A percentile compares a stretch with the other conserved stretches of the same genome.
phyloP scores from a whole-genome alignment of 2,113 vertebrate species.

The Gnathonemus longibarbis region DNA sequence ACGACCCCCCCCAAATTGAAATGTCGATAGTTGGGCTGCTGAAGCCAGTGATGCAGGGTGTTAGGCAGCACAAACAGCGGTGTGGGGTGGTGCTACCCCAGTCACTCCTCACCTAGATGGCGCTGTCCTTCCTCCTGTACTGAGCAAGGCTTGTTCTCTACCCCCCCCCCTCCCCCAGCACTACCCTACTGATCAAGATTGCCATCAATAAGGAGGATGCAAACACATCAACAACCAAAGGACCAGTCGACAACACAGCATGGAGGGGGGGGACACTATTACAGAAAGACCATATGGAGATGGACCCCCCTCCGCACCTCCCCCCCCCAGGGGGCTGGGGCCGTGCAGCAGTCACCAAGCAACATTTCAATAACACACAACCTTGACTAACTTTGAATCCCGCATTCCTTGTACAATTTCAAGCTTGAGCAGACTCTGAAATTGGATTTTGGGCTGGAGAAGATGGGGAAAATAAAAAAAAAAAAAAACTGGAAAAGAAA shows the following conservation, averaged over 20 bases:
- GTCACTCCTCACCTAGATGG: background rate
- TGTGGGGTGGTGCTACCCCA: constrained; percentile 22
- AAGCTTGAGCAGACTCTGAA: background rate
- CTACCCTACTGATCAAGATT: background rate
- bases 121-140: background rate
- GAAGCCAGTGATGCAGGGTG: constrained; percentile 23
- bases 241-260: constrained; percentile 28
- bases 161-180: constrained; percentile 7
- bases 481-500: background rate
- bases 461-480: background rate
- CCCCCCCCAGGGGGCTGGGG: background rate
- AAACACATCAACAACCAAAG: background rate
- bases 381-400: background rate
- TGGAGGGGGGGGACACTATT: background rate
- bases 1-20: background rate
- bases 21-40: constrained; percentile 8
- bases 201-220: background rate
- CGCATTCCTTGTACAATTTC: background rate
- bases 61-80: constrained; percentile 27
- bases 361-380: background rate
- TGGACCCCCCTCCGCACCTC: background rate
- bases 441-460: background rate
- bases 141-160: constrained; percentile 17
- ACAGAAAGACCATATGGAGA: background rate
- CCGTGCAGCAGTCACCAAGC: background rate